A percentile compares a stretch with the other conserved stretches of the same genome.
These are phyloP conservation scores for Aphaenogaster rudis DNA, from an alignment of 1,140 invertebrate species.

Conservation along the genomic window DNA sequence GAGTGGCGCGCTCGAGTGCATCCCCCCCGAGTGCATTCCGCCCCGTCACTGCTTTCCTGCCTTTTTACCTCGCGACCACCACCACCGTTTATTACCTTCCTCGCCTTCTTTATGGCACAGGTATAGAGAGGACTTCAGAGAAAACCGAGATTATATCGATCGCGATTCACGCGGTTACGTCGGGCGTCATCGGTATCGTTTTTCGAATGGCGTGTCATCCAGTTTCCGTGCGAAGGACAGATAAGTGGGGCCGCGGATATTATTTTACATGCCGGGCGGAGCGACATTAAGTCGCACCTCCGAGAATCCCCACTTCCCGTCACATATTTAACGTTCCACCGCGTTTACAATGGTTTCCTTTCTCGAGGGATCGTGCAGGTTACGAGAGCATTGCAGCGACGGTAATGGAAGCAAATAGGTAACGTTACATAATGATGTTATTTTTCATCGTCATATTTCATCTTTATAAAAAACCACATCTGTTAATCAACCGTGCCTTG, in stretches of 20 bases:
- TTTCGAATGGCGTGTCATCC: slow-evolving; percentile 72
- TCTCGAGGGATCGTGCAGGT: slow-evolving; percentile 24
- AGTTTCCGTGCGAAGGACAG: slow-evolving; percentile 57
- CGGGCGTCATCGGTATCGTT: slow-evolving; percentile 73
- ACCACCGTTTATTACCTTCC: slow-evolving; percentile 35
- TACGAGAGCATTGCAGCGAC: slow-evolving; percentile 5
- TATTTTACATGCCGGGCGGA: slow-evolving; percentile 73
- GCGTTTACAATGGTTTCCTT: slow-evolving; percentile 72
- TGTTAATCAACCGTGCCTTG: neutral
- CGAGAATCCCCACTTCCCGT: slow-evolving; percentile 44
- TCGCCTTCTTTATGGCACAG: slow-evolving; percentile 34
- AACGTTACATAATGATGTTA: neutral
- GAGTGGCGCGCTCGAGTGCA: slow-evolving; percentile 1
- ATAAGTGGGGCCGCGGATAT: slow-evolving; percentile 60
- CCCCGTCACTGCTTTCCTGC: slow-evolving; percentile 66
- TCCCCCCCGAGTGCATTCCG: slow-evolving; percentile 51
- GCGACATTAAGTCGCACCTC: slow-evolving; percentile 57
- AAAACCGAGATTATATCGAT: slow-evolving; percentile 79
- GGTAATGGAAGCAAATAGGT: neutral
- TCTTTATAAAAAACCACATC: neutral
- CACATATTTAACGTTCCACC: slow-evolving; percentile 72
- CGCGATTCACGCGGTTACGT: slow-evolving; percentile 60
- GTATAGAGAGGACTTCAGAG: slow-evolving; percentile 67
- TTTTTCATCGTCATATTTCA: neutral
- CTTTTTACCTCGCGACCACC: slow-evolving; percentile 10